Percentiles rank a stretch among this genome's conserved stretches.
Conservation (phyloP, 2,888 invertebrate species). For the Calliphora vomitoria region DNA sequence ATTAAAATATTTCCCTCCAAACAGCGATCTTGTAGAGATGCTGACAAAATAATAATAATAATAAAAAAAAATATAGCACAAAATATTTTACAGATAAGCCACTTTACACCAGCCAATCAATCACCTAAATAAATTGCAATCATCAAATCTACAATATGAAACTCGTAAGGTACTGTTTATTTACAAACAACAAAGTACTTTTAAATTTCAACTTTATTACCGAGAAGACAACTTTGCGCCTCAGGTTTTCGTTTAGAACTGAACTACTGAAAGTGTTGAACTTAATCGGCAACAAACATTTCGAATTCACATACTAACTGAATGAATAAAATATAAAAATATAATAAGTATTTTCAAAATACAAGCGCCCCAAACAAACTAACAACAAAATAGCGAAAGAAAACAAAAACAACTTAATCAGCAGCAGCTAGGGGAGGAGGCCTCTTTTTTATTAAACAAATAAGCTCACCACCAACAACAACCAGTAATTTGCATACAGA, state of each 20-base stretch:
- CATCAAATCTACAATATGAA: slow-evolving; percentile 8
- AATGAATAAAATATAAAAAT: too few relatives aligned
- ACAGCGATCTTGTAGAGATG: too few relatives aligned
- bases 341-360: slow-evolving; percentile 31
- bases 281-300: slow-evolving; percentile 62
- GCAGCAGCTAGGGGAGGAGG: slow-evolving; percentile 55
- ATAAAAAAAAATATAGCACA: slow-evolving; percentile 20
- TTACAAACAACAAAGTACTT: slow-evolving; percentile 12
- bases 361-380: slow-evolving; percentile 39
- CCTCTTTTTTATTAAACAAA: slow-evolving; percentile 36
- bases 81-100: slow-evolving; percentile 45
- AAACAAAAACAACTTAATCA: slow-evolving; percentile 46
- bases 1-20: neutral
- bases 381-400: slow-evolving; percentile 2
- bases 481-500: slow-evolving; percentile 14
- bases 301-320: slow-evolving; percentile 28
- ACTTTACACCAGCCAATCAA: slow-evolving; percentile 17
- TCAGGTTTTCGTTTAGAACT: slow-evolving; percentile 70
- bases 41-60: neutral
- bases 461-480: slow-evolving; percentile 36
- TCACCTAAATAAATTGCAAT: slow-evolving; percentile 36
- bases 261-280: slow-evolving; percentile 55
- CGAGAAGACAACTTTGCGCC: slow-evolving; percentile 69
- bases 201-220: slow-evolving; percentile 50
- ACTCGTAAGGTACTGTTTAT: slow-evolving; percentile 4